Evolutionary conservation across 2,888 invertebrate genomes (phyloP).

Genomic region (Tetranychus piercei): DNA sequence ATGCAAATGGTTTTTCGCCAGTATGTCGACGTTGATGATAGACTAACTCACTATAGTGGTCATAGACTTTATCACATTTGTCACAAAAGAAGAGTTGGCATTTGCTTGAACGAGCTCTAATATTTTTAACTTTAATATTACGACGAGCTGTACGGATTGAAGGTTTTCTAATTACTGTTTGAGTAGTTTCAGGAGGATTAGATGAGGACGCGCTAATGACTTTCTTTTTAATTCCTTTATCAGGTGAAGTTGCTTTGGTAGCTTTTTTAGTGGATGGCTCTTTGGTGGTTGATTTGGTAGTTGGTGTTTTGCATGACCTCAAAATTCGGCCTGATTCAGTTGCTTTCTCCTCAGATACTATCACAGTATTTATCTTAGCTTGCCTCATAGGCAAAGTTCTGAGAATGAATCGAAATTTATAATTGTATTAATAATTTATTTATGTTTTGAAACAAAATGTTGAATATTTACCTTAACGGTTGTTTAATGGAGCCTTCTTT

Average conservation of each 20-base stretch:
- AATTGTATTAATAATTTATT: neutral
- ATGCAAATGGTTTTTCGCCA: constrained; percentile 6
- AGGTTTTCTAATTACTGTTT: neutral
- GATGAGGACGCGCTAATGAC: neutral
- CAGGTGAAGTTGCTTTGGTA: neutral
- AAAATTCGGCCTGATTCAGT: neutral
- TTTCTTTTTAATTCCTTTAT: neutral
- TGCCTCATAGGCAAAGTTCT: neutral
- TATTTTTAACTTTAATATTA: neutral
- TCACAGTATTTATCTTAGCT: neutral
- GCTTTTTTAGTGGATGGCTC: neutral
- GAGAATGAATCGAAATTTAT: neutral
- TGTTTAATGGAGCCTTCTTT: neutral
- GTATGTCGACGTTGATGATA: constrained; percentile 5
- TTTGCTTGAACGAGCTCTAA: neutral
- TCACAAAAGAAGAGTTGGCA: constrained; percentile 9
- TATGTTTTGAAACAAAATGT: neutral
- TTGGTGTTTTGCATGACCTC: neutral
- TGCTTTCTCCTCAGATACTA: neutral
- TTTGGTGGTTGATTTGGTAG: neutral
- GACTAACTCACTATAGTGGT: constrained; percentile 7
- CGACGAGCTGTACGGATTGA: neutral
- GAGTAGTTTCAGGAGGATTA: neutral
- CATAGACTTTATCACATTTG: constrained; percentile 11
- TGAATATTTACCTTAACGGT: neutral